Evolutionary conservation across 2,113 vertebrate species (phyloP).

Genomic region (Oxyura jamaicensis): DNA sequence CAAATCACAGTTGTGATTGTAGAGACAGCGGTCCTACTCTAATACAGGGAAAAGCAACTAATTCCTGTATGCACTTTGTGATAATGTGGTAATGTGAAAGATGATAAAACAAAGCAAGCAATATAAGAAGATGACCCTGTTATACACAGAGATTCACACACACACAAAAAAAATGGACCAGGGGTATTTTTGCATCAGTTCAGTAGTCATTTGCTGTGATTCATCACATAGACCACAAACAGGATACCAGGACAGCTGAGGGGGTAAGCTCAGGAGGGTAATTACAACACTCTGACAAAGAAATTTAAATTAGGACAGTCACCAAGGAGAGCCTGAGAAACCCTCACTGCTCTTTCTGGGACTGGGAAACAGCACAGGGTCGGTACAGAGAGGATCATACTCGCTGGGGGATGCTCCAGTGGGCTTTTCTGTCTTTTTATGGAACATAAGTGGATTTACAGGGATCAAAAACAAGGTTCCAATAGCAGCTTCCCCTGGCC

Average conservation of each 20-base stretch:
- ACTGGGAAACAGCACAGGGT: neutral
- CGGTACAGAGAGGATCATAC: neutral
- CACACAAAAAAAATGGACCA: neutral
- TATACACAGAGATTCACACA: neutral
- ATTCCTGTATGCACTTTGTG: neutral
- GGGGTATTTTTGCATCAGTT: neutral
- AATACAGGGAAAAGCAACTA: neutral
- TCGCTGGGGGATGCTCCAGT: neutral
- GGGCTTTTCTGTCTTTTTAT: neutral
- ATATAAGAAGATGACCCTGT: neutral
- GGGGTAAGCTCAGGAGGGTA: no score
- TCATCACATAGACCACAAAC: neutral
- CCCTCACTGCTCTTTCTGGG: neutral
- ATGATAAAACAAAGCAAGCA: neutral
- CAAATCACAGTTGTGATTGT: accelerated
- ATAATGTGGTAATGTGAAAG: neutral
- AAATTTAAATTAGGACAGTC: neutral
- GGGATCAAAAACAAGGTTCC: neutral
- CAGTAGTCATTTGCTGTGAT: neutral
- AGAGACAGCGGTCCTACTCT: neutral
- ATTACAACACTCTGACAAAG: neutral
- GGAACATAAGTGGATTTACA: neutral
- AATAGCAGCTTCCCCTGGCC: neutral
- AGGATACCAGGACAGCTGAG: neutral
- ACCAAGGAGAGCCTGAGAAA: neutral